A percentile compares a stretch with the other conserved stretches of the same genome.
phyloP scores from a whole-genome alignment of 2,888 invertebrate genomes.

The Euproctis similis region DNA sequence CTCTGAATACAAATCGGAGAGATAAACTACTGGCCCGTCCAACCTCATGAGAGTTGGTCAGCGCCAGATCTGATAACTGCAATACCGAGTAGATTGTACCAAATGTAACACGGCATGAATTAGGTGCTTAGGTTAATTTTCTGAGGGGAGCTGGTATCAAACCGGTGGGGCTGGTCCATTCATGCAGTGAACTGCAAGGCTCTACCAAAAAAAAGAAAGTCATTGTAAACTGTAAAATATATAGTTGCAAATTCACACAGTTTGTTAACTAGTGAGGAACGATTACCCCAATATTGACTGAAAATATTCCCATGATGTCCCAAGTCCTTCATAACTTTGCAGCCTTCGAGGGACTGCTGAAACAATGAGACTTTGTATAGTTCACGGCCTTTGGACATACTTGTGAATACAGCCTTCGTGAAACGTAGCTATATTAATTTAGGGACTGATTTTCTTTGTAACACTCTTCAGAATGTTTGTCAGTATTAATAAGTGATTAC shows the following conservation, averaged over 20 bases:
- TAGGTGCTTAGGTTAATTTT: too few relatives aligned
- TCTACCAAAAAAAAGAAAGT: too few relatives aligned
- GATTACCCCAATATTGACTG: constrained; percentile 21
- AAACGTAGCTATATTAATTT: neutral
- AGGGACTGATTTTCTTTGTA: constrained; percentile 8
- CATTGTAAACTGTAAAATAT: too few relatives aligned
- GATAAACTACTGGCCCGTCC: too few relatives aligned
- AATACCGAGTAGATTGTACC: too few relatives aligned
- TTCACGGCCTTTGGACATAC: constrained; percentile 21
- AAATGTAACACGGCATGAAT: too few relatives aligned
- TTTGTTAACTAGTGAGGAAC: constrained; percentile 20
- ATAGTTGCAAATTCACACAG: too few relatives aligned
- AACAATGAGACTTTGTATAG: constrained; percentile 30
- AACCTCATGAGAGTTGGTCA: too few relatives aligned
- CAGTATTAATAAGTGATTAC: constrained; percentile 32
- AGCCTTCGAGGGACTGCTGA: constrained; percentile 27
- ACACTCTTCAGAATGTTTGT: constrained; percentile 8
- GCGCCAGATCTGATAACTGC: too few relatives aligned
- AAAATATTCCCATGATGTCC: constrained; percentile 25
- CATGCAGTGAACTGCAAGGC: constrained; percentile 4
- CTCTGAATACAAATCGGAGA: too few relatives aligned
- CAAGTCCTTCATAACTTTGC: constrained; percentile 24
- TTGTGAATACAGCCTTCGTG: constrained; percentile 2
- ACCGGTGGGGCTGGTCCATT: too few relatives aligned
- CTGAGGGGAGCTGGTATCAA: too few relatives aligned